Conservation (phyloP, 2,888 invertebrate genomes). For the Nephrotoma appendiculata region DNA sequence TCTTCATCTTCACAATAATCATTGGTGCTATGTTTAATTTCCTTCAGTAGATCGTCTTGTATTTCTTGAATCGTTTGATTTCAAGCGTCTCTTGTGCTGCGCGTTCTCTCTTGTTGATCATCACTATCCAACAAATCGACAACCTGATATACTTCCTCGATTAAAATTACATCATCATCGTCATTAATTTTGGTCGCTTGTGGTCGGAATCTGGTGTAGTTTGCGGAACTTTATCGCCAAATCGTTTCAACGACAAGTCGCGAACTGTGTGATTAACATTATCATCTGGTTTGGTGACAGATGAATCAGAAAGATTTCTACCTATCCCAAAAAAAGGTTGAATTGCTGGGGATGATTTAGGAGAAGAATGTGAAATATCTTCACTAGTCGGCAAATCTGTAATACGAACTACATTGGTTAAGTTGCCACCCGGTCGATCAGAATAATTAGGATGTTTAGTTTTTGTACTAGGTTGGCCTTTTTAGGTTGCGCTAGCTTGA, state of each 20-base stretch:
- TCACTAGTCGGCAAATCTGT: no score
- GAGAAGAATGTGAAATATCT: background rate
- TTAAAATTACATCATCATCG: conserved; percentile 14
- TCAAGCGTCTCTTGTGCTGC: no score
- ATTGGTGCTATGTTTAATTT: background rate
- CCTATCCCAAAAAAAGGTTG: background rate
- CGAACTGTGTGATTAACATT: background rate
- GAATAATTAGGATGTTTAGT: conserved; percentile 16
- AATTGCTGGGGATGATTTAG: background rate
- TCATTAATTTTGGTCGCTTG: conserved; percentile 8
- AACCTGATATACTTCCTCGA: conserved; percentile 10
- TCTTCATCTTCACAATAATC: conserved; percentile 15
- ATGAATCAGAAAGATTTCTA: background rate
- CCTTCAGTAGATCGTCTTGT: no score
- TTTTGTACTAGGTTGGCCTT: background rate
- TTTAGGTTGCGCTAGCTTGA: background rate
- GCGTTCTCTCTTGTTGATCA: no score
- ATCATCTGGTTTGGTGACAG: background rate
- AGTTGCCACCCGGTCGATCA: no score
- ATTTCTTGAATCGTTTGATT: no score
- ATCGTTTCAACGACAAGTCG: background rate
- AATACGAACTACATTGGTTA: no score
- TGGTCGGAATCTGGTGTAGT: background rate
- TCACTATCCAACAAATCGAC: no score
- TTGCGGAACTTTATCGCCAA: background rate